Conservation (phyloP, 2,113 vertebrate genomes). For the Vanacampus margaritifer region DNA sequence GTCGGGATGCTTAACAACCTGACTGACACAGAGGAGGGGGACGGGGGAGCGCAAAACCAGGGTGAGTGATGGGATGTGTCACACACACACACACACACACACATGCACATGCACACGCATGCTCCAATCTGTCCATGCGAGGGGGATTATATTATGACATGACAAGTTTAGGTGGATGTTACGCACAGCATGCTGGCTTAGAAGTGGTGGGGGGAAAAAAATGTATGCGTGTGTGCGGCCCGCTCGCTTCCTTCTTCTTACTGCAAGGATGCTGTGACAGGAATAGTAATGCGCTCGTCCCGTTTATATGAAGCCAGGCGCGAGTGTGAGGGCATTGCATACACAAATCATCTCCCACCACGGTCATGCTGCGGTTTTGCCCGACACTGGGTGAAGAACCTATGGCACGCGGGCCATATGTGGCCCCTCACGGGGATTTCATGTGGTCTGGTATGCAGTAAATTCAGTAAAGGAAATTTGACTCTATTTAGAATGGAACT, state of each 20-base stretch:
- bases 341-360: conserved; percentile 20
- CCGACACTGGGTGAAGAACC: not conserved
- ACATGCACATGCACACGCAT: conserved; percentile 28
- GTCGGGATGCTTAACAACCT: conserved; percentile 95
- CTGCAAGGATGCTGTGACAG: conserved; percentile 76
- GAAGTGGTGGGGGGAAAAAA: not conserved
- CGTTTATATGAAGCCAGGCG: conserved; percentile 19
- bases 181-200: not conserved
- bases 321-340: conserved; percentile 41
- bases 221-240: conserved; percentile 30
- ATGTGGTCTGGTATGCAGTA: not conserved
- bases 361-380: conserved; percentile 9
- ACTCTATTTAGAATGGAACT: no score
- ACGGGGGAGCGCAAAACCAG: conserved; percentile 86
- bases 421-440: not conserved
- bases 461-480: no score
- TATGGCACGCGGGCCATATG: not conserved
- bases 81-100: conserved; percentile 8
- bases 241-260: conserved; percentile 59
- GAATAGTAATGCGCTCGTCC: conserved; percentile 72
- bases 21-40: conserved; percentile 92
- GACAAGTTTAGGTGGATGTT: conserved; percentile 10
- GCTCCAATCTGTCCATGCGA: conserved; percentile 22
- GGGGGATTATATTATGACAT: conserved; percentile 6
- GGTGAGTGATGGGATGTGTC: conserved; percentile 83